These are phyloP conservation scores for Drosophila emarginata DNA, from an alignment of 2,888 invertebrate species.

Conservation along the genomic window DNA sequence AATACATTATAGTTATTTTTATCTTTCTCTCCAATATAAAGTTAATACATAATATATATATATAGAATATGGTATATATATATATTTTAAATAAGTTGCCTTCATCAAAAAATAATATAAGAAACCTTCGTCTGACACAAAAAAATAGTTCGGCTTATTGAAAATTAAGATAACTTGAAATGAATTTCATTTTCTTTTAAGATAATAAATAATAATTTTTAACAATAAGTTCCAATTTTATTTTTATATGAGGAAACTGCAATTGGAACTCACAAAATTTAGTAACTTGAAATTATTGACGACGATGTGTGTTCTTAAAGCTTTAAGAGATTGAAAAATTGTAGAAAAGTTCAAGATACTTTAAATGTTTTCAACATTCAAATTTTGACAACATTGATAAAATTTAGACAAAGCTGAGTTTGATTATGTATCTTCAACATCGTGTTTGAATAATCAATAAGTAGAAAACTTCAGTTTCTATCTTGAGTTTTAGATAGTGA, in stretches of 20 bases:
- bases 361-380: too few species aligned
- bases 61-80: slow-evolving; percentile 47
- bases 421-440: too few species aligned
- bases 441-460: too few species aligned
- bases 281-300: too few species aligned
- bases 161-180: slow-evolving; percentile 16
- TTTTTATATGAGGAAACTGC: background rate
- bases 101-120: slow-evolving; percentile 36
- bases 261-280: too few species aligned
- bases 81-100: slow-evolving; percentile 30
- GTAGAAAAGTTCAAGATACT: too few species aligned
- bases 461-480: too few species aligned
- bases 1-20: slow-evolving; percentile 63
- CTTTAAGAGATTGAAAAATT: too few species aligned
- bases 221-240: background rate
- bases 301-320: too few species aligned
- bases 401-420: too few species aligned
- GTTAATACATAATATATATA: slow-evolving; percentile 46
- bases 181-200: background rate
- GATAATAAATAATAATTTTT: background rate
- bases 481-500: too few species aligned
- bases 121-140: background rate
- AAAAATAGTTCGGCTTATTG: background rate
- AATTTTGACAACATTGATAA: too few species aligned
- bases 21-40: slow-evolving; percentile 32